A percentile compares a stretch with the other conserved stretches of the same genome.
phyloP scores from a whole-genome alignment of 1,140 invertebrate genomes.

The Halictus rubicundus region DNA sequence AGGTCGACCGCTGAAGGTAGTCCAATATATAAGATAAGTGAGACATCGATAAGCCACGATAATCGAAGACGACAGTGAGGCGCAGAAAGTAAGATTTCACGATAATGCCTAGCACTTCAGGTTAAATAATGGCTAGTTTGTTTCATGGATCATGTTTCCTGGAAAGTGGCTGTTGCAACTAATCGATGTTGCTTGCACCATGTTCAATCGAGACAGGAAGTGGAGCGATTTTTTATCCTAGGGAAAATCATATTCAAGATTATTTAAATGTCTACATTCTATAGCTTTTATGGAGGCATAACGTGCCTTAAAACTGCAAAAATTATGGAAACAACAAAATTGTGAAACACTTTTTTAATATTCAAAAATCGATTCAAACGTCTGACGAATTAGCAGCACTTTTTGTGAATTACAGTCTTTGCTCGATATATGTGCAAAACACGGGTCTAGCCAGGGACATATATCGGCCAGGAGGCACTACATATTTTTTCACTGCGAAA shows the following conservation, averaged over 20 bases:
- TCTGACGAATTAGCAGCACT: no score
- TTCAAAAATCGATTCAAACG: no score
- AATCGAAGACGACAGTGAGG: neutral
- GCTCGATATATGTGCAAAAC: no score
- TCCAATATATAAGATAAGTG: no score
- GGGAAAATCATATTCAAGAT: no score
- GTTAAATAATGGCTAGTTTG: neutral
- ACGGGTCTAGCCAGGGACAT: no score
- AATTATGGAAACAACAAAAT: no score
- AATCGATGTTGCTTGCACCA: neutral
- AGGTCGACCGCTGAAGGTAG: neutral
- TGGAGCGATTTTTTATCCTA: neutral
- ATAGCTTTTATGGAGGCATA: neutral
- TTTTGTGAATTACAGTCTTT: no score
- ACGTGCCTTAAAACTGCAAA: neutral
- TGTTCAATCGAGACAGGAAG: neutral
- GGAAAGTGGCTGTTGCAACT: neutral
- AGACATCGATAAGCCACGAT: conserved; percentile 7
- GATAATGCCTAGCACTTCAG: neutral
- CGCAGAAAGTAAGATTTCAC: neutral
- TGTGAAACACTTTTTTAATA: no score
- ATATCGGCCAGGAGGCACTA: no score
- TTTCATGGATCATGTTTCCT: neutral
- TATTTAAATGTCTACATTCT: neutral
- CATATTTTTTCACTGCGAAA: no score